These are phyloP conservation scores for Mus spicilegus DNA, from an alignment of 2,113 vertebrate species.

Conservation along the genomic window DNA sequence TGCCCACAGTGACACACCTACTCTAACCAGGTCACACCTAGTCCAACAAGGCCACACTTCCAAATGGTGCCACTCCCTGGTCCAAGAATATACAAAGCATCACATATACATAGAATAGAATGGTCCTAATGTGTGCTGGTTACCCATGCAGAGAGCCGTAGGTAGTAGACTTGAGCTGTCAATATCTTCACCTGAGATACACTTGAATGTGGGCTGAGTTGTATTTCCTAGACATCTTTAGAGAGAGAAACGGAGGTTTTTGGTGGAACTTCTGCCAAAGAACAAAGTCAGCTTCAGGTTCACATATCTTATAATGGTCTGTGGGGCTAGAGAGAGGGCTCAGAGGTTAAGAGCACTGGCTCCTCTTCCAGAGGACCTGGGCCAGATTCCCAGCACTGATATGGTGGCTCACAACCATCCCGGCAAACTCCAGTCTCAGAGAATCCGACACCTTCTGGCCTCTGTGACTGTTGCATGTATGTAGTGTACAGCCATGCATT, in stretches of 20 bases:
- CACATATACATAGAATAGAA: no score
- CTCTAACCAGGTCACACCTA: no score
- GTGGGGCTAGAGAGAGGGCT: background rate
- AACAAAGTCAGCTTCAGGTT: background rate
- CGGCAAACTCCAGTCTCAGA: background rate
- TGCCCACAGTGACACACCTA: no score
- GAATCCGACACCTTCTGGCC: background rate
- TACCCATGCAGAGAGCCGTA: background rate
- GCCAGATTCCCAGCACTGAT: background rate
- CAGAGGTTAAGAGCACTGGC: background rate
- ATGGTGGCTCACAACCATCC: background rate
- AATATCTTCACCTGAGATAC: background rate
- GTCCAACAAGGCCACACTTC: no score
- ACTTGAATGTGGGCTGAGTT: background rate
- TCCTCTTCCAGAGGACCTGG: background rate
- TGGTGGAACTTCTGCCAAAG: constrained; percentile 8
- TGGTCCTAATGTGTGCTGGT: background rate
- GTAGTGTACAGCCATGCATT: background rate
- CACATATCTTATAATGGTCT: background rate
- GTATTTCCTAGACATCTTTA: background rate
- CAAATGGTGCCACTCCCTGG: no score
- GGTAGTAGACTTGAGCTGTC: background rate
- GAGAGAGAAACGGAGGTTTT: background rate
- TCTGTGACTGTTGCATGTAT: background rate
- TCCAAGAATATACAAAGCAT: no score